Conservation (phyloP, 1,140 invertebrate genomes). For the Arion vulgaris region DNA sequence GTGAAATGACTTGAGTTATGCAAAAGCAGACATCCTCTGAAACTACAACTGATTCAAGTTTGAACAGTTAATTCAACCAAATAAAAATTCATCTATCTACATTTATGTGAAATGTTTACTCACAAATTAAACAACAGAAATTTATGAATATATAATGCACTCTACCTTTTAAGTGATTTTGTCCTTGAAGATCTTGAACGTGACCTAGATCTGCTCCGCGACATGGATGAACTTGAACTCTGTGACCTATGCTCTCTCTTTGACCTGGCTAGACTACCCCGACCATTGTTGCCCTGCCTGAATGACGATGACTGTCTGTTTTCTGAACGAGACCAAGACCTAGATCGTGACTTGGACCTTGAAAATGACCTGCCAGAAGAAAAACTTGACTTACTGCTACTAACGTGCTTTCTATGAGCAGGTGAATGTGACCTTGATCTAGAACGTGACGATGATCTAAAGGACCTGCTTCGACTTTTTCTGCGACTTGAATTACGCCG, state of each 20-base stretch:
- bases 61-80: too few relatives aligned
- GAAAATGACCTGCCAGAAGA: constrained; percentile 45
- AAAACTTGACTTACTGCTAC: constrained; percentile 35
- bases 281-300: constrained; percentile 5
- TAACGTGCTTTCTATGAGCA: neutral
- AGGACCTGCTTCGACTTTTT: constrained; percentile 18
- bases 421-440: constrained; percentile 27
- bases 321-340: constrained; percentile 58
- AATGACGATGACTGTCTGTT: constrained; percentile 56
- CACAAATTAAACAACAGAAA: too few relatives aligned
- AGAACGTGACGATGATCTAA: constrained; percentile 22
- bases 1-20: too few relatives aligned
- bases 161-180: constrained; percentile 43
- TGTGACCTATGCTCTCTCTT: constrained; percentile 48
- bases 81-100: too few relatives aligned
- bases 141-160: neutral
- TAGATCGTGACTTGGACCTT: constrained; percentile 47
- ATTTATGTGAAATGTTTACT: too few relatives aligned
- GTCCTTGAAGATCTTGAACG: constrained; percentile 61
- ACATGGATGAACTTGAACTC: constrained; percentile 61
- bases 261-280: constrained; percentile 19
- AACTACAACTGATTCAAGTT: too few relatives aligned
- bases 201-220: constrained; percentile 48
- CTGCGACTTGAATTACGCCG: neutral
- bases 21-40: too few relatives aligned